Evolutionary conservation across 2,888 invertebrate genomes (phyloP).

Genomic region (Allacma fusca): DNA sequence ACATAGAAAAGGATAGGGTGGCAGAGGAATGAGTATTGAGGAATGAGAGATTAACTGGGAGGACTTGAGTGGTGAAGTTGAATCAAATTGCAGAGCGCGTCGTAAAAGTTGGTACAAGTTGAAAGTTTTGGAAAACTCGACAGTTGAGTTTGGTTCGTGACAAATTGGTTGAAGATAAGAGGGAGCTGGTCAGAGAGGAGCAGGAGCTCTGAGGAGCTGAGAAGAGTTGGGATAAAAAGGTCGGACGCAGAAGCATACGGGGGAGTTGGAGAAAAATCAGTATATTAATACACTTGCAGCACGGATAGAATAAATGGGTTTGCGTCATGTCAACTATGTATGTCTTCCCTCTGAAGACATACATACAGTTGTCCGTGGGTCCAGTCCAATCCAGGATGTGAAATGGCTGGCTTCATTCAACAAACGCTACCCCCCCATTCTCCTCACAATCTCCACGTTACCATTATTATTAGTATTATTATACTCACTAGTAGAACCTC

Average conservation of each 20-base stretch:
- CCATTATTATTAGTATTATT: too few species aligned
- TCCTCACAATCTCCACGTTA: not conserved
- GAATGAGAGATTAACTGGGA: slow-evolving; percentile 34
- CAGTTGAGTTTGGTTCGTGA: slow-evolving; percentile 55
- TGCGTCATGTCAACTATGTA: slow-evolving; percentile 45
- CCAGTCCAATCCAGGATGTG: not conserved
- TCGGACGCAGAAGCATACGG: slow-evolving; percentile 48
- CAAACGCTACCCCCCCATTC: not conserved
- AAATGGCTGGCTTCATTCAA: not conserved
- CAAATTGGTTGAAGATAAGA: slow-evolving; percentile 53
- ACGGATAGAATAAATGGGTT: slow-evolving; percentile 48
- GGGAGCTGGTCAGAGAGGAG: slow-evolving; percentile 26
- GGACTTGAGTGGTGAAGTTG: slow-evolving; percentile 41
- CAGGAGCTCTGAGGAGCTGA: slow-evolving; percentile 1
- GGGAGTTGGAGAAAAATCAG: slow-evolving; percentile 46
- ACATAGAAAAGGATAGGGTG: too few species aligned
- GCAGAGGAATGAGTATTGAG: slow-evolving; percentile 33
- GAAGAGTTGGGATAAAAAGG: slow-evolving; percentile 26
- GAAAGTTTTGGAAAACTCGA: slow-evolving; percentile 52
- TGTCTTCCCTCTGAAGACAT: not conserved
- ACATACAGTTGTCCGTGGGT: not conserved
- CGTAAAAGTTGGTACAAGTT: slow-evolving; percentile 50
- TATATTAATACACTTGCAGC: slow-evolving; percentile 49
- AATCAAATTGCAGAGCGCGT: slow-evolving; percentile 52
- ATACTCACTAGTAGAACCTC: too few species aligned